Base-by-base conservation (phyloP, 2,888 invertebrate species). In the Ennomos fuscantarius region DNA sequence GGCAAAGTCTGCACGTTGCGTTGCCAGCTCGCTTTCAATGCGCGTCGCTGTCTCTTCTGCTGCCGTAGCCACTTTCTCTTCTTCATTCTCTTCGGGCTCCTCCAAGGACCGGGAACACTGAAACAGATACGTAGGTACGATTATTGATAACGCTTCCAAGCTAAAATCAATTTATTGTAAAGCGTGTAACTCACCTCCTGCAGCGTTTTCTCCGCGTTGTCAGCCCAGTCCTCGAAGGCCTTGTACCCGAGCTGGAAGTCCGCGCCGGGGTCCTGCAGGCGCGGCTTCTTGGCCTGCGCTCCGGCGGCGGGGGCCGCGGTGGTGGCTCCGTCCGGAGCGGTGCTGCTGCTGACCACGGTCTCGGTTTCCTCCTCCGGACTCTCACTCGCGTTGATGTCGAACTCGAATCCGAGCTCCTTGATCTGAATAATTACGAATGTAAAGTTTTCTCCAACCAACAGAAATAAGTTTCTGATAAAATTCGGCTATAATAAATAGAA, bases 381-480 rank as follows among this genome's bases (percentile, higher is more conserved):
- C 49, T 74, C 78, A 37, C 73, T 65, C 43, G 49, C 15, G 41
- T 49, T 32, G 13, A 49, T 41, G 34, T 89, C 86, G 64, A 88
- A 77, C 61, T 93, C 93, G 72, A 94, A 94, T 15, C 94, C 95
- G n/a, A 94, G 88, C 66, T 91, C 94, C 44, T 93, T 91, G 68
- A 94, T 94, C 94, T 94, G 75, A 5, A 70, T 63, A 11, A 12
- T 35, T 48, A 8, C 8, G 13, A 6, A 6, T 24, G 24, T 6
- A 6, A 6, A 24, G 2, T 24, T 24, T 24, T 24, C 6, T 24
- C 6, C 6, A 3, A 0, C 24, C 6, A 24, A 24, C 3, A 3
- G 24, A 2, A 3, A 24, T 24, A 24, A 3, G 24, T 15, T 15
- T 15, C 15, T 15, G 15, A 15, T 15, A 15, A 15, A 15, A 3